Evolutionary conservation across 2,113 vertebrate species (phyloP), one percentile per base, ranked within the genome.

Genomic region (Pluvianellus socialis): DNA sequence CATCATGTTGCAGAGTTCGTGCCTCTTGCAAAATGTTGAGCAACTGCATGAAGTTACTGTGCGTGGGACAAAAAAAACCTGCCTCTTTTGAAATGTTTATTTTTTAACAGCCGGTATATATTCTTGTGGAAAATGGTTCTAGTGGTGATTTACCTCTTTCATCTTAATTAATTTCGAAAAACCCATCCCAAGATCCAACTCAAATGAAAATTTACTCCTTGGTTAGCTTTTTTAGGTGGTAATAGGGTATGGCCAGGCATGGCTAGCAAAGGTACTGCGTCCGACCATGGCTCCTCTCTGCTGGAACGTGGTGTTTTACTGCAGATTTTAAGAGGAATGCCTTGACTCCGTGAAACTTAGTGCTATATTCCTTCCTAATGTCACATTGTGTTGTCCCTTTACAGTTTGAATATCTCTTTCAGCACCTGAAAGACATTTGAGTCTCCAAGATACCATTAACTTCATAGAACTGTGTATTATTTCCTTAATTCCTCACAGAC

Each of bases 1-100:
- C 67, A 47, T 76, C 20, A 38, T 52, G 83, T 68, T 5, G 35
- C 65, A 79, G 62, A 93, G 92, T 79, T 96, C 77, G 59, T 40
- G 77, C 73, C 67, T 86, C 84, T 88, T 89, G 49, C 61, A 79
- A 90, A 90, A 86, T 33, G 21, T 52, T 66, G 47, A 75, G 70
- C 68, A 44, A 53, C 8, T 5, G 6, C 32, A 11, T 53, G 40
- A 79, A 62, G 75, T 23, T 8, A 6, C 67, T 24, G 18, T 0
- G 14, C 2, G 4, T 15, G 74, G 59, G 61, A 4, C 20, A 38
- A 77, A 7, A 77, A 7, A 52, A 27, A 5, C 7, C 52, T 70
- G 79, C 33, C 33, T 10, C 73, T 38, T 61, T 61, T 0, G 9
- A 40, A 27, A 40, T 5, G 75, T 44, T 89, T 44, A 50, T 0